A percentile compares a stretch with the other conserved stretches of the same genome.
phyloP scores from a whole-genome alignment of 2,888 invertebrate species.

The Acleris cristana region DNA sequence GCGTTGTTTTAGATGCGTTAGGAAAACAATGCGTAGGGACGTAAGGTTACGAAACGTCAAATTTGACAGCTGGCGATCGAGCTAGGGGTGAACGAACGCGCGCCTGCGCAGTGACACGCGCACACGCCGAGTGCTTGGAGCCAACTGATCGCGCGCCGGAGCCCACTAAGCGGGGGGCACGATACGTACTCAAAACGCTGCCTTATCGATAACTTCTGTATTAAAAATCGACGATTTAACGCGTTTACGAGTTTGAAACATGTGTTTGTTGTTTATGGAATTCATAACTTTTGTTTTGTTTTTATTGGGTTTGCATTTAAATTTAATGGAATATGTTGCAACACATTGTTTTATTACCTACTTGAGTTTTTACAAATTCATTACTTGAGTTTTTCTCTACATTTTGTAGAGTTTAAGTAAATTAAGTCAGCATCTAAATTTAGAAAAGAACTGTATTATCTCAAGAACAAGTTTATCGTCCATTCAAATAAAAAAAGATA shows the following conservation, averaged over 20 bases:
- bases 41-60: slow-evolving; percentile 68
- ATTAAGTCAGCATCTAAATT: slow-evolving; percentile 24
- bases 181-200: slow-evolving; percentile 65
- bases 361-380: too few relatives aligned
- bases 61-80: slow-evolving; percentile 70
- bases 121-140: slow-evolving; percentile 36
- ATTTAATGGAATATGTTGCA: not conserved
- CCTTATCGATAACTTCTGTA: slow-evolving; percentile 68
- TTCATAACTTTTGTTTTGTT: slow-evolving; percentile 1
- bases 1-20: slow-evolving; percentile 29
- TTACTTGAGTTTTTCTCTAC: too few relatives aligned
- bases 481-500: slow-evolving; percentile 34
- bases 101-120: slow-evolving; percentile 33
- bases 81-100: slow-evolving; percentile 35
- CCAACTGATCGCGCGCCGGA: slow-evolving; percentile 33
- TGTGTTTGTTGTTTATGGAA: slow-evolving; percentile 7
- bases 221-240: slow-evolving; percentile 34
- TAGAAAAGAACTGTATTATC: slow-evolving; percentile 19
- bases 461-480: slow-evolving; percentile 22
- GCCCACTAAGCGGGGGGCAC: slow-evolving; percentile 63
- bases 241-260: slow-evolving; percentile 25
- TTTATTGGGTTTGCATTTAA: not conserved
- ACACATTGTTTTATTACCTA: not conserved
- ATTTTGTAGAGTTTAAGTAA: not conserved
- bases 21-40: slow-evolving; percentile 45